Evolutionary conservation across 2,888 invertebrate species (phyloP), one percentile per base, ranked within the genome.

Genomic region (Eupeodes luniger): DNA sequence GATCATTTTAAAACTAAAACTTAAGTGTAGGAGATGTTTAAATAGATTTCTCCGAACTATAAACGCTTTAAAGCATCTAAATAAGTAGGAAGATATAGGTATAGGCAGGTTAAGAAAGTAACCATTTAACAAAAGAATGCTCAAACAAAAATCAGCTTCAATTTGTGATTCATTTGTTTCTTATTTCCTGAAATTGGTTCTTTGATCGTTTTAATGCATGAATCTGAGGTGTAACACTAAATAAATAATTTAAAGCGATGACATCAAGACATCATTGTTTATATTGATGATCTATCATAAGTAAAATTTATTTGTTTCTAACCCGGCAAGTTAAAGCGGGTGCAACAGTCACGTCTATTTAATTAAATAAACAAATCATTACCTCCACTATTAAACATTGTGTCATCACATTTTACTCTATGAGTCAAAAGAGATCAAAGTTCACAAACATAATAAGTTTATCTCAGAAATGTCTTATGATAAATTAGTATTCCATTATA

Each of bases 251-350:
- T 61, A 51, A 53, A 44, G 47, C 57, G 55, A 81, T 74, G 59
- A 81, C 66, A 81, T 81, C 74, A 59, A 81, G 55, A 6, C 53
- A 55, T 49, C 40, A 72, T 72, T 80, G 19, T 55, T 55, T 55
- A 11, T 55, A 53, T 53, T 70, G 34, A 44, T 70, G 61, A 47
- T 62, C 47, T 62, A 34, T 51, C 64, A 64, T 74, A 51, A 44
- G 44, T 5, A 49, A 66, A 57, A n/a, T 5, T 49, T 16, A 40
- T 40, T 11, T 16, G 27, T 44, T 47, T 44, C 14, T 12, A 44
- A 67, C 14, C 36, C 14, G 36, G 57, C 14, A 47, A 79, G 27
- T 19, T 19, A 72, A 55, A 62, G 7, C 47, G 44, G 44, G 64
- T 34, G 66, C 55, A 77, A 57, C 72, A 47, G 47, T 64, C 64